phyloP scores from a whole-genome alignment of 2,888 invertebrate genomes.

The Trisateles emortualis region DNA sequence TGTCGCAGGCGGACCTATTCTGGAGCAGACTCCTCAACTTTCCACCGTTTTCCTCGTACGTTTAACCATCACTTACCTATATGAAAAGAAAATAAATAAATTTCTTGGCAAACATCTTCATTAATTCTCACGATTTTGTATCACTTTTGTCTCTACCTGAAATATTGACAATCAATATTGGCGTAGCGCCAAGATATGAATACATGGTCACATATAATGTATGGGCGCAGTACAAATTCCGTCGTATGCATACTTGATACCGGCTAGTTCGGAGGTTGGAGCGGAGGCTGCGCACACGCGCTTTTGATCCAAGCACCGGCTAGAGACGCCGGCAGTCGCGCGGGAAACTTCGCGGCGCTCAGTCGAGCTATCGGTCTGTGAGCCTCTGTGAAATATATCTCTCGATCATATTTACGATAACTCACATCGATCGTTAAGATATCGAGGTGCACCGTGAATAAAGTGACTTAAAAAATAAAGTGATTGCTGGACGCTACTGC shows the following conservation, averaged over 20 bases:
- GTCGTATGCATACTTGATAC: slow-evolving; percentile 39
- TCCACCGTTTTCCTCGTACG: slow-evolving; percentile 50
- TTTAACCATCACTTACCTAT: not conserved
- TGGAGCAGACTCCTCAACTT: slow-evolving; percentile 58
- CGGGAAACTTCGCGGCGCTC: slow-evolving; percentile 74
- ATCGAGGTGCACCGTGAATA: slow-evolving; percentile 59
- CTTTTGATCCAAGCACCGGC: slow-evolving; percentile 62
- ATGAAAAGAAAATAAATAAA: not conserved
- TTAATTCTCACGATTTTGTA: slow-evolving; percentile 9
- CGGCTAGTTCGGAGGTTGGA: slow-evolving; percentile 55
- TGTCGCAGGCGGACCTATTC: slow-evolving; percentile 51
- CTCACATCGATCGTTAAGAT: slow-evolving; percentile 50
- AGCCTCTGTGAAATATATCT: slow-evolving; percentile 51
- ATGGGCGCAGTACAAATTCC: slow-evolving; percentile 51
- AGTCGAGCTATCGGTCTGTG: slow-evolving; percentile 60
- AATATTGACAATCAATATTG: slow-evolving; percentile 29
- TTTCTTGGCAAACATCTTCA: slow-evolving; percentile 9
- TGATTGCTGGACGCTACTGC: slow-evolving; percentile 49
- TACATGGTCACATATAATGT: slow-evolving; percentile 37
- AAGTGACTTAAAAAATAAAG: slow-evolving; percentile 58
- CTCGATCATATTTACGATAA: slow-evolving; percentile 82
- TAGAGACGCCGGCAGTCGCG: slow-evolving; percentile 75
- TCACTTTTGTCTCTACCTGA: slow-evolving; percentile 10
- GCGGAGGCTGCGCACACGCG: slow-evolving; percentile 76
- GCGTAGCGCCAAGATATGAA: slow-evolving; percentile 37